Evolutionary conservation across 2,797 vertebrate genomes (phyloP), one percentile per base, ranked within the genome.

Genomic region (Trichosurus vulpecula): DNA sequence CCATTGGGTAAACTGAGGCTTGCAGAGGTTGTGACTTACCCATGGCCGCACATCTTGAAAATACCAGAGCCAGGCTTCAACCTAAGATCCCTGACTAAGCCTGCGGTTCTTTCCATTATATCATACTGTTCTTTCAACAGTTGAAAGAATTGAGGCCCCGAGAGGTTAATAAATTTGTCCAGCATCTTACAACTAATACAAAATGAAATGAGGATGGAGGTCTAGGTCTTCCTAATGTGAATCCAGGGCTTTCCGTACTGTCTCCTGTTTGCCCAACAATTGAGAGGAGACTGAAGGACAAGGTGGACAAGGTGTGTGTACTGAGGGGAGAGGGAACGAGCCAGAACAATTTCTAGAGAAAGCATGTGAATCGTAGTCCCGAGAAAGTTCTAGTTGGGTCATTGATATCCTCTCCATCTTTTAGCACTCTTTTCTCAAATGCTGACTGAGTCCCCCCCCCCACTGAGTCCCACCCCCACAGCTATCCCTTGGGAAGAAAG

Each of bases 271-370:
- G 92, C 81, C 54, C 51, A 89, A 92, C 55, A 52, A 94, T 47
- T 93, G 55, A 94, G 87, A 96, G 94, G 93, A 89, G 16, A 95
- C 16, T 93, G 95, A 95, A 94, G 93, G 66, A 55, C 52, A 54
- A 54, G 54, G 47, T 87, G 93, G 66, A 55, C 52, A 54, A 54
- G 54, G 47, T 87, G 29, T 25, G 9, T 91, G 52, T 91, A 54
- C 12, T 54, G 35, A 19, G 31, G 30, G 35, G 13, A 90, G 31
- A 35, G 19, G 19, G 14, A 35, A 53, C 9, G 25, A 35, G 31
- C 14, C 14, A 22, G 6, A 90, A 52, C 9, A 31, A 10, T 31
- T 6, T 52, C 41, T 25, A 54, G 10, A 35, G 90, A 22, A 35
- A 90, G 90, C 12, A 54, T 31, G 19, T 30, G 52, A 16, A 19